Conservation (phyloP, 2,888 invertebrate genomes). For the Aporophyla nigra region DNA sequence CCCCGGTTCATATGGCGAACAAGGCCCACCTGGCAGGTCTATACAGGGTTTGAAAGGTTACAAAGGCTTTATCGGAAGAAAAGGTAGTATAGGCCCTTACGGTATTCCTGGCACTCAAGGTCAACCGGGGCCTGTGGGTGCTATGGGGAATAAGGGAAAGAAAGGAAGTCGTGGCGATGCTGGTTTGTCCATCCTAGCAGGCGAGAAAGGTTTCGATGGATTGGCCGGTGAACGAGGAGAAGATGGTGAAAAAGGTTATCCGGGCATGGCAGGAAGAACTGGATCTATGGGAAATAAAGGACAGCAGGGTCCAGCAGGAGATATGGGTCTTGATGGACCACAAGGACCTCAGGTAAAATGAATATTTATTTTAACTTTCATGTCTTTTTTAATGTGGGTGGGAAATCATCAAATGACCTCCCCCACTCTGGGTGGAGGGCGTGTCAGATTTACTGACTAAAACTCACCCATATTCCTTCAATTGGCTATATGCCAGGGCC, state of each 20-base stretch:
- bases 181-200: conserved; percentile 86
- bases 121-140: conserved; percentile 91
- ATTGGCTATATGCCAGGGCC: too few species aligned
- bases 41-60: conserved; percentile 87
- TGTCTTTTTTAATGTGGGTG: not conserved
- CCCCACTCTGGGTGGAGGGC: too few species aligned
- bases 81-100: conserved; percentile 92
- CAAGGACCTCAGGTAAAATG: conserved; percentile 89
- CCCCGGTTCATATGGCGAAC: conserved; percentile 80
- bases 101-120: conserved; percentile 91
- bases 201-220: conserved; percentile 84
- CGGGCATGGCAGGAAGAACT: conserved; percentile 89
- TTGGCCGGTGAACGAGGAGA: conserved; percentile 88
- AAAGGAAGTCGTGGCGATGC: conserved; percentile 88
- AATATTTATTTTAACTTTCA: not conserved
- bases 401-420: too few species aligned
- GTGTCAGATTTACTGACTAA: too few species aligned
- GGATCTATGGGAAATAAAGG: conserved; percentile 88
- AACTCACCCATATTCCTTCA: too few species aligned
- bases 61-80: conserved; percentile 93
- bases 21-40: conserved; percentile 83
- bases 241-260: conserved; percentile 90
- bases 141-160: conserved; percentile 91
- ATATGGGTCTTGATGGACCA: conserved; percentile 90
- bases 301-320: conserved; percentile 88